Percentiles rank a stretch among this genome's conserved stretches.
Evolutionary conservation across 1,140 invertebrate genomes (phyloP).

Genomic region (Ridgeia piscesae): DNA sequence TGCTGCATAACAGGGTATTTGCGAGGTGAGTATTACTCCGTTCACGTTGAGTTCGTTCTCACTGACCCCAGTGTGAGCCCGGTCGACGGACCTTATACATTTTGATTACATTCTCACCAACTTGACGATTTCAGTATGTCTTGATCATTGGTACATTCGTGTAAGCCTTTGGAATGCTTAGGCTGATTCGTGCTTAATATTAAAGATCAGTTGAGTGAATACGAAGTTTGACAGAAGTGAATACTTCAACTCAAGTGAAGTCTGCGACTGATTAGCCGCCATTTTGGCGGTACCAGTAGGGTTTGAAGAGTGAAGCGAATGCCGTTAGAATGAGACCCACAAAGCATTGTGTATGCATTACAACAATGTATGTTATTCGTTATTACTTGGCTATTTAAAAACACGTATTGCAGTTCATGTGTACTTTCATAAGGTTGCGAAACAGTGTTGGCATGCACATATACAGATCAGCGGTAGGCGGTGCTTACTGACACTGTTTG

Average conservation of each 20-base stretch:
- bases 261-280: slow-evolving; percentile 3
- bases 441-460: background rate
- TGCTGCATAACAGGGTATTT: background rate
- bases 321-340: background rate
- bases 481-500: background rate
- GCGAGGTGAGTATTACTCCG: background rate
- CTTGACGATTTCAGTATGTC: background rate
- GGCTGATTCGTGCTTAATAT: background rate
- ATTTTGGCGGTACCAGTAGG: background rate
- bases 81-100: background rate
- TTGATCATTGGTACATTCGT: background rate
- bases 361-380: background rate
- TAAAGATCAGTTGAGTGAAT: background rate
- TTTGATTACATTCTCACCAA: background rate
- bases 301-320: background rate
- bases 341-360: background rate
- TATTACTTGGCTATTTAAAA: background rate
- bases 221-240: background rate
- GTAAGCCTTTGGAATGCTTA: background rate
- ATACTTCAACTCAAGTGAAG: background rate
- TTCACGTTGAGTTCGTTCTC: background rate
- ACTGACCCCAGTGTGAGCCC: background rate
- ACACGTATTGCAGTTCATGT: background rate
- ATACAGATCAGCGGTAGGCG: background rate
- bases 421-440: background rate